Conservation (phyloP, 2,888 invertebrate species). For the Endomychus coccineus region DNA sequence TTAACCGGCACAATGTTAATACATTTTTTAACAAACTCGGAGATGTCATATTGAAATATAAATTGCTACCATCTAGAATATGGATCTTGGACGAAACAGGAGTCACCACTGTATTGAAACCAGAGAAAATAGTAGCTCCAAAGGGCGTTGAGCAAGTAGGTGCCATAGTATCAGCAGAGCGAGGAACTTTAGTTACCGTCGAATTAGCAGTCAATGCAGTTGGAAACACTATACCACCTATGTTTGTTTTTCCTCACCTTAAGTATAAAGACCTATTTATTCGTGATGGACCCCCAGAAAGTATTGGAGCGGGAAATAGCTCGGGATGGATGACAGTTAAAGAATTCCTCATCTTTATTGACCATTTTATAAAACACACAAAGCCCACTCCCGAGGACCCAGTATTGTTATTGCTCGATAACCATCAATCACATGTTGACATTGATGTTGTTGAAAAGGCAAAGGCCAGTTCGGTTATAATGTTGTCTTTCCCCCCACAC, state of each 20-base stretch:
- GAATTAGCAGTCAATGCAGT: slow-evolving; percentile 21
- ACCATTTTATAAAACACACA: slow-evolving; percentile 28
- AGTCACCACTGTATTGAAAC: slow-evolving; percentile 28
- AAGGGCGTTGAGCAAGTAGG: slow-evolving; percentile 31
- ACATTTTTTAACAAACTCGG: slow-evolving; percentile 7
- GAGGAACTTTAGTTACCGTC: slow-evolving; percentile 23
- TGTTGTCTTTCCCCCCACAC: slow-evolving; percentile 30
- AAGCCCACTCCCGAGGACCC: slow-evolving; percentile 22
- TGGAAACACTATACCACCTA: slow-evolving; percentile 24
- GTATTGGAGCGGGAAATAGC: slow-evolving; percentile 31
- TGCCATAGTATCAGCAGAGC: slow-evolving; percentile 16
- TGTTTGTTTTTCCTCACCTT: slow-evolving; percentile 28
- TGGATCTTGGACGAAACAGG: slow-evolving; percentile 18
- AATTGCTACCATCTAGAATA: too few relatives aligned
- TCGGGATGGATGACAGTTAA: slow-evolving; percentile 31
- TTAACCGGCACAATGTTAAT: slow-evolving; percentile 10
- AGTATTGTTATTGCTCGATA: slow-evolving; percentile 29
- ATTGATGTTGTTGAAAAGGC: slow-evolving; percentile 25
- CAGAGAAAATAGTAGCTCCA: slow-evolving; percentile 27
- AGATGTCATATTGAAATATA: neutral
- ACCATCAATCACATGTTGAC: slow-evolving; percentile 30
- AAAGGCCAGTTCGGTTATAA: slow-evolving; percentile 23
- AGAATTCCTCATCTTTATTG: slow-evolving; percentile 27
- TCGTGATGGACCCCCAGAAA: slow-evolving; percentile 27
- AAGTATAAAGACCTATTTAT: slow-evolving; percentile 23